Conservation (phyloP, 2,113 vertebrate species). For the Campylomormyrus numenius region DNA sequence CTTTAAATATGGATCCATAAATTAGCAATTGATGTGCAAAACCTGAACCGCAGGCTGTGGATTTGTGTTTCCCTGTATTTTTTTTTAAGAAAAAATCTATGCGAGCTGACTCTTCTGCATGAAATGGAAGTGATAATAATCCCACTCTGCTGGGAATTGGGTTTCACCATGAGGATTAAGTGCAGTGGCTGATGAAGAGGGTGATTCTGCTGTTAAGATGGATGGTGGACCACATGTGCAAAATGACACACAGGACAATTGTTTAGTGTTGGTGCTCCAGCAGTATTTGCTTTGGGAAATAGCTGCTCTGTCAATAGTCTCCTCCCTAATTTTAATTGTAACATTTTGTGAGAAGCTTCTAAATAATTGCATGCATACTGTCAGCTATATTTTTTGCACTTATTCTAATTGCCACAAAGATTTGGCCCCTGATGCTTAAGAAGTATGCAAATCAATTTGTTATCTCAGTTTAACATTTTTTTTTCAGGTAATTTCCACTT, state of each 20-base stretch:
- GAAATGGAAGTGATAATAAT: background rate
- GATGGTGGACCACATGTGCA: background rate
- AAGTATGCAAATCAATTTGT: conserved; percentile 15
- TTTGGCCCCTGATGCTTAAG: background rate
- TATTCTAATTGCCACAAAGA: background rate
- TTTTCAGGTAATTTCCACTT: conserved; percentile 1
- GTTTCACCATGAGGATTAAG: background rate
- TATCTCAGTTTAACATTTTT: background rate
- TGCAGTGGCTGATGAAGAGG: background rate
- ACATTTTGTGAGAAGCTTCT: background rate
- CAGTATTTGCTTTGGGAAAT: background rate
- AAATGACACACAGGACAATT: background rate
- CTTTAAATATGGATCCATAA: background rate
- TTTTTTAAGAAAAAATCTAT: background rate
- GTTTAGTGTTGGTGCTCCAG: background rate
- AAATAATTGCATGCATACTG: background rate
- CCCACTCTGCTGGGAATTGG: background rate
- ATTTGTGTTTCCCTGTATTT: background rate
- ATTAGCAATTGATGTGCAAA: background rate
- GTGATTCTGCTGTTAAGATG: background rate
- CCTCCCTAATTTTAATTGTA: background rate
- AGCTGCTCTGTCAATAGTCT: background rate
- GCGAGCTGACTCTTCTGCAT: background rate
- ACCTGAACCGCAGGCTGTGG: background rate
- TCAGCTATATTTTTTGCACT: background rate